These are phyloP conservation scores for Drosophila affinis DNA, from an alignment of 2,888 invertebrate species.

Conservation along the genomic window DNA sequence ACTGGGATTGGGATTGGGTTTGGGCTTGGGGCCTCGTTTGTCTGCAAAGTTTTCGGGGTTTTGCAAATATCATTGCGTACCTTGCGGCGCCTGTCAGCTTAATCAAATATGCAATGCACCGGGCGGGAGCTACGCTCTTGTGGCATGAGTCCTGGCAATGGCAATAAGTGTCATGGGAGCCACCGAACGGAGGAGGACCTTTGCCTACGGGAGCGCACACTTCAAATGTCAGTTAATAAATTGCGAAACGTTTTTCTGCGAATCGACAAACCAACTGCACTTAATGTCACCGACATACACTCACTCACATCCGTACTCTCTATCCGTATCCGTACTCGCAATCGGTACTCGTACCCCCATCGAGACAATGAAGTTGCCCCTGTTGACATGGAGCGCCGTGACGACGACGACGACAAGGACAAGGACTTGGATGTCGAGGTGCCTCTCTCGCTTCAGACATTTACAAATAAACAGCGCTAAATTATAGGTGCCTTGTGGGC, in stretches of 20 bases:
- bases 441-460: conserved; percentile 64
- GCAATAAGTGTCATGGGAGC: conserved; percentile 61
- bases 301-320: conserved; percentile 19
- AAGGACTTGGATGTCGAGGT: neutral
- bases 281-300: conserved; percentile 65
- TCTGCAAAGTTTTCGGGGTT: conserved; percentile 62
- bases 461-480: conserved; percentile 78
- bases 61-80: conserved; percentile 66
- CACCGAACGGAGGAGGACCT: conserved; percentile 43
- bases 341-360: neutral
- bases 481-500: conserved; percentile 74
- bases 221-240: conserved; percentile 74
- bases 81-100: conserved; percentile 54
- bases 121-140: neutral
- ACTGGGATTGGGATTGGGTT: too few species aligned
- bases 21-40: conserved; percentile 30
- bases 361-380: conserved; percentile 71
- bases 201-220: conserved; percentile 27
- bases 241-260: conserved; percentile 72
- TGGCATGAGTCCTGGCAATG: conserved; percentile 21
- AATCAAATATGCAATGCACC: conserved; percentile 62
- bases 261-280: conserved; percentile 69
- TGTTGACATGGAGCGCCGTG: conserved; percentile 69
- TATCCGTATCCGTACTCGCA: conserved; percentile 7
- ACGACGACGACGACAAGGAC: conserved; percentile 44